Evolutionary conservation across 1,140 invertebrate species (phyloP).

Genomic region (Potamilus streckersoni): DNA sequence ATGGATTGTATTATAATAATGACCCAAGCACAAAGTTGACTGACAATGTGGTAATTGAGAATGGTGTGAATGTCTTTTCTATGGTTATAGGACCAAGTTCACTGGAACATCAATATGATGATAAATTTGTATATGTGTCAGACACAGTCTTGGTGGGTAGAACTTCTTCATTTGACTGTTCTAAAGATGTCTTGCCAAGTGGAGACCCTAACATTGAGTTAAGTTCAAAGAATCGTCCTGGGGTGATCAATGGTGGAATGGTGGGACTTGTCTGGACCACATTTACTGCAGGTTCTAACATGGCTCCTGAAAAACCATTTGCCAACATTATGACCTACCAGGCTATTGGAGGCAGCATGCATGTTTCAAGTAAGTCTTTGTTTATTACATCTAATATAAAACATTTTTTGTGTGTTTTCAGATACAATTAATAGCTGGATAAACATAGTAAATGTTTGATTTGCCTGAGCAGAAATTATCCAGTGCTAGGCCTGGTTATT

Average conservation of each 20-base stretch:
- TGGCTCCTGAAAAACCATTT: constrained; percentile 25
- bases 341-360: constrained; percentile 20
- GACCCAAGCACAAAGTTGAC: constrained; percentile 12
- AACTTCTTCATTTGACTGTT: constrained; percentile 28
- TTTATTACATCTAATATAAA: no score
- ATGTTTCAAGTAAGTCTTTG: constrained; percentile 1
- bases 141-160: constrained; percentile 47
- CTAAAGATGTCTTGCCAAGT: background rate
- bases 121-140: constrained; percentile 38
- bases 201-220: constrained; percentile 16
- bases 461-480: no score
- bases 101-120: constrained; percentile 30
- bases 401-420: no score
- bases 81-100: constrained; percentile 44
- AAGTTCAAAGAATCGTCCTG: background rate
- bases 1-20: constrained; percentile 54
- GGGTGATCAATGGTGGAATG: background rate
- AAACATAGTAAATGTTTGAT: no score
- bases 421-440: no score
- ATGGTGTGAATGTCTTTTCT: constrained; percentile 41
- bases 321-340: constrained; percentile 20
- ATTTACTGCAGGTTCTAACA: constrained; percentile 16
- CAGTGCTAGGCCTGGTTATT: no score
- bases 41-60: constrained; percentile 43
- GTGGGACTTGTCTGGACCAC: constrained; percentile 28